Evolutionary conservation across 2,888 invertebrate species (phyloP), one percentile per base, ranked within the genome.

Genomic region (Drosophila helvetica): DNA sequence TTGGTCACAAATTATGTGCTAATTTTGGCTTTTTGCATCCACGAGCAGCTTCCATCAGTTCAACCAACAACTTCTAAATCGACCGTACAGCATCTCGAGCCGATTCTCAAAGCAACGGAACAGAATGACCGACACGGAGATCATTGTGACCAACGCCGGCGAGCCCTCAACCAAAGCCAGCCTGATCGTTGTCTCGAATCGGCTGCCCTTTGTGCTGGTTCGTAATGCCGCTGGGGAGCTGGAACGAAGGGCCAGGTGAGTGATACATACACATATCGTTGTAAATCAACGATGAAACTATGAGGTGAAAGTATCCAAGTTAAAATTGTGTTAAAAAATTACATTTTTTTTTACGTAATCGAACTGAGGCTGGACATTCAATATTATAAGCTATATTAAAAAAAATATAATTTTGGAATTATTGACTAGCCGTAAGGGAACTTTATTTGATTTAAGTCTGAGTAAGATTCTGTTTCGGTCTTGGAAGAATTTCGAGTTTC

Each of bases 161-260:
- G 92, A 92, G 71, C 85, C 90, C 1, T 77, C 86, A 25, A 84
- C 89, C 7, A 94, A 94, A 86, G 95, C 95, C 81, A 96, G 95
- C 90, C 95, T 98, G 94, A 97, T 98, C 89, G 97, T 98, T 80
- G 97, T 98, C 69, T 97, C 98, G 78, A 98, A 98, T 93, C 94
- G 98, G 80, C 93, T 98, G 90, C 98, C 98, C 8, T 98, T 98
- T 93, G 96, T 97, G 75, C 93, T 98, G 73, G 95, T 94, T 90
- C 94, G 96, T 90, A 94, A 96, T 93, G 94, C 95, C 59, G 93
- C 95, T 67, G 95, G 95, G 51, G 93, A 94, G 50, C 93, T 97
- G 86, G 94, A 95, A 85, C 94, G 98, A 76, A 96, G 96, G 92
- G 96, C 97, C 89, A 97, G 97, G 97, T 97, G 92, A 93, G 93